Conservation (phyloP, 2,113 vertebrate species). For the Chloropsis cyanopogon region DNA sequence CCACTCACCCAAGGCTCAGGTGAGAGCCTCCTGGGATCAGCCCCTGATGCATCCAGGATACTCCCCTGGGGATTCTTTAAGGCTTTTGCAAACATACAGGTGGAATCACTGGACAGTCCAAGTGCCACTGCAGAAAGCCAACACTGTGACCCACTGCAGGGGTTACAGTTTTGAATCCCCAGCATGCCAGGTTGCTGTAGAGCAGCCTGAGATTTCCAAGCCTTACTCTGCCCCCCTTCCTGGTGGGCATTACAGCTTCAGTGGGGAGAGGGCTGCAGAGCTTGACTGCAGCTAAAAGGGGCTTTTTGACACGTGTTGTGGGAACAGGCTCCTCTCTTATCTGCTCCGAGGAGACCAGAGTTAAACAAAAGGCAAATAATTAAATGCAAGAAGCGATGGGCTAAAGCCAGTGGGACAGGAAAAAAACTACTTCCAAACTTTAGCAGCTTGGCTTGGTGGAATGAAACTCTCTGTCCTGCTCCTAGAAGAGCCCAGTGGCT, state of each 20-base stretch:
- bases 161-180: background rate
- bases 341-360: background rate
- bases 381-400: background rate
- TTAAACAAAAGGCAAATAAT: background rate
- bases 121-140: background rate
- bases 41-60: background rate
- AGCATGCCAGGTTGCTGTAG: background rate
- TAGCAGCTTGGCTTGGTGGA: background rate
- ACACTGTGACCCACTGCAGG: accelerated
- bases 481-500: background rate
- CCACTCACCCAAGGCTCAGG: background rate
- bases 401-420: background rate
- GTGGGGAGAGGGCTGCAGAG: background rate
- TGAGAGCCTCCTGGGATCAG: background rate
- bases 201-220: background rate
- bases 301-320: background rate
- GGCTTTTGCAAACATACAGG: background rate
- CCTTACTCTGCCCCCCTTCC: background rate
- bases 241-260: background rate
- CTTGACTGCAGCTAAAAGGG: background rate
- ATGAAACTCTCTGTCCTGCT: background rate
- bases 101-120: background rate
- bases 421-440: background rate
- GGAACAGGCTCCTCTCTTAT: background rate
- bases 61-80: background rate